Base-by-base conservation (phyloP, 37 sponge, comb jelly and placozoan genomes). In the Ianthella basta region DNA sequence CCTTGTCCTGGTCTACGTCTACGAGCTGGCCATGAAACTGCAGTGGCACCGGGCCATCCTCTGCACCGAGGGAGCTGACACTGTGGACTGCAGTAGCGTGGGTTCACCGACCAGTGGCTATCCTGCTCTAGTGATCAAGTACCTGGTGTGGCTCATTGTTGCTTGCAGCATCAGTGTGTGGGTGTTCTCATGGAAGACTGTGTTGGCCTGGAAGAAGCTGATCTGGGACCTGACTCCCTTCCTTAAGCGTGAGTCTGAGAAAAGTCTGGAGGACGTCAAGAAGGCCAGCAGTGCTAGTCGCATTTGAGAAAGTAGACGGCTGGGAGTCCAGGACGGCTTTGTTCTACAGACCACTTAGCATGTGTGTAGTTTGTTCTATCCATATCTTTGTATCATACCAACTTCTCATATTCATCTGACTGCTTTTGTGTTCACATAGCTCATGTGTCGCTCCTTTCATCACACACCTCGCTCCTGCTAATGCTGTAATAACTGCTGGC, bases 161-260 rank as follows among this genome's bases (percentile, higher is more conserved):
- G 96, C 91, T 0, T 86, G 90, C 4, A 82, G 35, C 74, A 86
- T 91, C 65, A 85, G 92, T 37, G 60, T 80, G 20, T 95, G 96
- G 96, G 80, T 95, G 15, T 0, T 92, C 32, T 88, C 96, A 0
- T 56, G 61, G 79, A 95, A 95, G 89, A 95, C 96, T 3, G 32
- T 92, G 50, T 8, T 56, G 0, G 88, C 93, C 19, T 95, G 96
- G 96, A 61, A 83, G n/a, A 87, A 90, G 86, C 85, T 94, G 65
- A 86, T 90, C 36, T 38, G 53, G 15, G 86, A 86, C 39, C 36
- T 86, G 3, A 40, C 40, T 12, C 78, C 78, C 20, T 75, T 40
- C 38, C 44, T 75, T 2, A 75, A 41, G 13, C 70, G 27, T 1
- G 4, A n/a, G 4, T 27, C 70, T 12, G 10, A 29, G 27, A 27